These are phyloP conservation scores for Pheucticus melanocephalus DNA, from an alignment of 2,113 vertebrate species.

Conservation along the genomic window DNA sequence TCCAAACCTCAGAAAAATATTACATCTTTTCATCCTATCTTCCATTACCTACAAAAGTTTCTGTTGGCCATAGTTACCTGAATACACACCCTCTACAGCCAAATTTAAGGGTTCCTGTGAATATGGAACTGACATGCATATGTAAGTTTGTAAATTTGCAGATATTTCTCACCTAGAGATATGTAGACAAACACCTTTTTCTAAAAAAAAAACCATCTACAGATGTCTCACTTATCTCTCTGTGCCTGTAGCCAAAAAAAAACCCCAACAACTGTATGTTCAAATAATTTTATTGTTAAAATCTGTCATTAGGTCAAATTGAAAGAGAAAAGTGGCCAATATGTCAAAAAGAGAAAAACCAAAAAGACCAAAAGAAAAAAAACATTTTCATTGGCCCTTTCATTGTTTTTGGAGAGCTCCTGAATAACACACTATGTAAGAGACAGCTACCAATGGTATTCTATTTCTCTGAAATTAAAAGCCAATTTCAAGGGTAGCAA, in stretches of 20 bases:
- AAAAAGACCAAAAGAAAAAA: no score
- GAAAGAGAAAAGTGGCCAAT: neutral
- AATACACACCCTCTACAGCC: fast-evolving
- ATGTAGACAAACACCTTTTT: neutral
- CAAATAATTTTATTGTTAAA: neutral
- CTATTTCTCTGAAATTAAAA: neutral
- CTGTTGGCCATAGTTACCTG: neutral
- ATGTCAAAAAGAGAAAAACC: neutral
- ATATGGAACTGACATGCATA: neutral
- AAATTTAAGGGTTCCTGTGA: neutral
- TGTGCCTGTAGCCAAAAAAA: neutral
- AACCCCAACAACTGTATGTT: neutral
- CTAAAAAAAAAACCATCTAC: neutral
- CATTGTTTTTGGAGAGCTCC: neutral
- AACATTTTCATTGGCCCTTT: neutral
- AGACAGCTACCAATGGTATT: neutral
- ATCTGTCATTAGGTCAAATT: neutral
- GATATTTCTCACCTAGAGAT: neutral
- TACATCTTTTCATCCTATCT: neutral
- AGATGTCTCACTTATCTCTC: neutral
- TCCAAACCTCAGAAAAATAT: neutral
- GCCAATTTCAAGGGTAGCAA: neutral
- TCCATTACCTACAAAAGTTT: neutral
- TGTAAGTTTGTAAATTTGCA: neutral
- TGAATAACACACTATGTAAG: neutral